A percentile compares a stretch with the other conserved stretches of the same genome.
Conservation (phyloP, 2,888 invertebrate species). For the Schizaphis graminum region DNA sequence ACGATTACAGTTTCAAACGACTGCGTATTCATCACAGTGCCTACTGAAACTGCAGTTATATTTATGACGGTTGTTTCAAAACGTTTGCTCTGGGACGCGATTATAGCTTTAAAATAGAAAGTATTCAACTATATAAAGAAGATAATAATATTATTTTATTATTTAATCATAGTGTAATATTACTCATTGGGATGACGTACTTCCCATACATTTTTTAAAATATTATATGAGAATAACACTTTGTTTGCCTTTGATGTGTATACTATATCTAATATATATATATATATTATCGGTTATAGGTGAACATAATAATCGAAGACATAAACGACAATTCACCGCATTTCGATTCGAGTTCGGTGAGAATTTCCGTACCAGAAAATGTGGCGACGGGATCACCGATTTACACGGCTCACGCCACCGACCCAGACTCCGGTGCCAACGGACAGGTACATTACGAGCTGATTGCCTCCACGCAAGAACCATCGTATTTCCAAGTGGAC, state of each 20-base stretch:
- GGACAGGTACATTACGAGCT: slow-evolving; percentile 86
- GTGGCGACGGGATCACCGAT: slow-evolving; percentile 84
- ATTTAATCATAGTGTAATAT: background rate
- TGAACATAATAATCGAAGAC: slow-evolving; percentile 91
- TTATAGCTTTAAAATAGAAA: background rate
- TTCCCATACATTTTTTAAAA: background rate
- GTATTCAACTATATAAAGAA: background rate
- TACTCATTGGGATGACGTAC: background rate
- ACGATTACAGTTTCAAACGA: background rate
- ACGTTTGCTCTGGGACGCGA: background rate
- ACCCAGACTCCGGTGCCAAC: slow-evolving; percentile 87
- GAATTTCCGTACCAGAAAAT: slow-evolving; percentile 94
- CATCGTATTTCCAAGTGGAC: slow-evolving; percentile 79
- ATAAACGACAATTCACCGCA: slow-evolving; percentile 95
- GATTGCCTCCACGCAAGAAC: slow-evolving; percentile 72
- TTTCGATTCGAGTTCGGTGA: slow-evolving; percentile 84
- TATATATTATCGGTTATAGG: slow-evolving; percentile 74
- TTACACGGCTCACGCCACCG: slow-evolving; percentile 90
- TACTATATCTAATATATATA: background rate
- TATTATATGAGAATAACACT: background rate
- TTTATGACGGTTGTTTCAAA: slow-evolving; percentile 17
- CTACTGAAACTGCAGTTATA: background rate
- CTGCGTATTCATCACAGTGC: background rate
- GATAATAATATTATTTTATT: background rate
- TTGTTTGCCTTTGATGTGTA: background rate